phyloP scores from a whole-genome alignment of 2,113 vertebrate species.

The Hypomesus transpacificus region DNA sequence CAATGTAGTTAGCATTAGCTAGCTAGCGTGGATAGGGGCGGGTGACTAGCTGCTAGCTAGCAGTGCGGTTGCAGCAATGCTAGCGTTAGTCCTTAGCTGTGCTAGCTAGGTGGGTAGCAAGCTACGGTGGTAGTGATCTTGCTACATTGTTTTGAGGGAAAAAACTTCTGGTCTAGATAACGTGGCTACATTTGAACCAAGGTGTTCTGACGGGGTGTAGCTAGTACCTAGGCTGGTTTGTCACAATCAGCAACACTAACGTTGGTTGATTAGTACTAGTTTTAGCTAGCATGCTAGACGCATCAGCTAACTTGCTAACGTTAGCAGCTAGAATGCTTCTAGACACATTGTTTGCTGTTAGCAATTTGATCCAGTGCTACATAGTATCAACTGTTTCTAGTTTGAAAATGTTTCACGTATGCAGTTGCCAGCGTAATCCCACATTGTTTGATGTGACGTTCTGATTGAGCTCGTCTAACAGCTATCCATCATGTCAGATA shows the following conservation, averaged over 20 bases:
- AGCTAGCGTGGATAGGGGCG: not conserved
- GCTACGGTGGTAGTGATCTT: not conserved
- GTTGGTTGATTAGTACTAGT: not conserved
- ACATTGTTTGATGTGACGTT: not conserved
- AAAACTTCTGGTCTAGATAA: too few species aligned
- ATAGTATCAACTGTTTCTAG: too few species aligned
- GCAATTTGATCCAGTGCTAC: not conserved
- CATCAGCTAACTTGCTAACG: too few species aligned
- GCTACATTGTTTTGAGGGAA: too few species aligned
- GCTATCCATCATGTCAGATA: too few species aligned
- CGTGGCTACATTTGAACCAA: not conserved
- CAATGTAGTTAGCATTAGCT: constrained; percentile 26
- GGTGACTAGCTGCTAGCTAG: constrained; percentile 1
- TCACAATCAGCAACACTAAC: too few species aligned
- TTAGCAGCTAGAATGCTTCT: not conserved
- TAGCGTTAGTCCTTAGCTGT: not conserved
- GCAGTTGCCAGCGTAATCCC: too few species aligned
- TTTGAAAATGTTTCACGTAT: too few species aligned
- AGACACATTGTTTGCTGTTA: not conserved
- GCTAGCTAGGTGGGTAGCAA: not conserved
- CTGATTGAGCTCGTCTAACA: not conserved
- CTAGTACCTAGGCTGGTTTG: too few species aligned
- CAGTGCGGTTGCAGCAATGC: not conserved
- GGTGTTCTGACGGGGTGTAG: too few species aligned
- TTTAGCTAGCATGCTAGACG: not conserved